Evolutionary conservation across 2,113 vertebrate genomes (phyloP).

Genomic region (Erythrolamprus reginae): DNA sequence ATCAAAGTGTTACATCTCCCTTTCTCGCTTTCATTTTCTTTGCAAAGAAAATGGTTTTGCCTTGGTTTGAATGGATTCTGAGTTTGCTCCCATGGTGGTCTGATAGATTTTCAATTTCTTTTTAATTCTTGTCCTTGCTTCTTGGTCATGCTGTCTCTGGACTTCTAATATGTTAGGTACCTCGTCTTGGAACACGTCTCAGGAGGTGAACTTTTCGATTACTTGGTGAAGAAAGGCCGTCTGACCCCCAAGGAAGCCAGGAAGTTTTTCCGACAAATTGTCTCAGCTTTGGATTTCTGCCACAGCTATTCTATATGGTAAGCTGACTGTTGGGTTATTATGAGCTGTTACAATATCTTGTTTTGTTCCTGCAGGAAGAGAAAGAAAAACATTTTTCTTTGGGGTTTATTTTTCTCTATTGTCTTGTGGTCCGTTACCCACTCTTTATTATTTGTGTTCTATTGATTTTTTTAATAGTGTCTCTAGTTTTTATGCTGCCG

Average conservation of each 20-base stretch:
- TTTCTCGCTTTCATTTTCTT: not conserved
- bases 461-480: not conserved
- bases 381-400: not conserved
- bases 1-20: not conserved
- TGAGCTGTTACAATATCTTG: no score
- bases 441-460: not conserved
- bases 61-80: not conserved
- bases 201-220: constrained; percentile 89
- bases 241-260: constrained; percentile 89
- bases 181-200: constrained; percentile 91
- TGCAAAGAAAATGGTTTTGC: not conserved
- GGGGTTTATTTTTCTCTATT: not conserved
- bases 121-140: not conserved
- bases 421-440: not conserved
- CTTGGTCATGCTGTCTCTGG: not conserved
- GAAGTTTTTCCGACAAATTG: constrained; percentile 94
- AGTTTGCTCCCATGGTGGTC: not conserved
- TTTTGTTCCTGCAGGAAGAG: not conserved
- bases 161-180: constrained; percentile 68
- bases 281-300: constrained; percentile 91
- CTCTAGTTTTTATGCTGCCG: not conserved
- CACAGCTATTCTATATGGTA: constrained; percentile 93
- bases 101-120: not conserved
- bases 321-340: constrained; percentile 20
- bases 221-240: constrained; percentile 89